Conservation (phyloP, 2,797 vertebrate species). For the Parambassis ranga region DNA sequence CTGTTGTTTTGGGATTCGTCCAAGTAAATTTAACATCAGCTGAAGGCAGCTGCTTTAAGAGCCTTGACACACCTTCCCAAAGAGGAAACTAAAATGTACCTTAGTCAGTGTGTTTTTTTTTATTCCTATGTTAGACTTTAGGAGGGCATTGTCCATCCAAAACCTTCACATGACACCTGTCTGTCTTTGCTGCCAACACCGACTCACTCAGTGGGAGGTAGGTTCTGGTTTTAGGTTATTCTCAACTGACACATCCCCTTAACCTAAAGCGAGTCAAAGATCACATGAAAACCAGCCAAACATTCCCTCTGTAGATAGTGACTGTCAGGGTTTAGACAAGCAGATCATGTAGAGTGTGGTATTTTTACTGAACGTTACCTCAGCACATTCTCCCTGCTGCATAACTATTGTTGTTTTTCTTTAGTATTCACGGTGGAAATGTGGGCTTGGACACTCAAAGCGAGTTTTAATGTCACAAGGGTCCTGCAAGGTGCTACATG, state of each 20-base stretch:
- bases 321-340: neutral
- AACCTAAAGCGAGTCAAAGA: conserved; percentile 5
- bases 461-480: conserved; percentile 11
- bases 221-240: conserved; percentile 2
- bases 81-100: too few species aligned
- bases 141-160: neutral
- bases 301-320: neutral
- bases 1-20: too few species aligned
- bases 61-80: too few species aligned
- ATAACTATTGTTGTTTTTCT: neutral
- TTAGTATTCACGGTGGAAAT: conserved; percentile 1
- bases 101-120: too few species aligned
- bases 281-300: conserved; percentile 7
- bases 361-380: neutral
- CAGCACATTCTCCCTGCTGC: neutral
- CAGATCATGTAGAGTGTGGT: neutral
- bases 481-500: conserved; percentile 21
- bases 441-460: conserved; percentile 8
- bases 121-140: neutral
- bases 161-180: neutral
- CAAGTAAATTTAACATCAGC: too few species aligned
- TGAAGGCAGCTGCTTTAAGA: too few species aligned
- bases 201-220: neutral
- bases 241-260: neutral
- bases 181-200: too few species aligned